Evolutionary conservation across 2,888 invertebrate species (phyloP).

Genomic region (Lasius fuliginosus): DNA sequence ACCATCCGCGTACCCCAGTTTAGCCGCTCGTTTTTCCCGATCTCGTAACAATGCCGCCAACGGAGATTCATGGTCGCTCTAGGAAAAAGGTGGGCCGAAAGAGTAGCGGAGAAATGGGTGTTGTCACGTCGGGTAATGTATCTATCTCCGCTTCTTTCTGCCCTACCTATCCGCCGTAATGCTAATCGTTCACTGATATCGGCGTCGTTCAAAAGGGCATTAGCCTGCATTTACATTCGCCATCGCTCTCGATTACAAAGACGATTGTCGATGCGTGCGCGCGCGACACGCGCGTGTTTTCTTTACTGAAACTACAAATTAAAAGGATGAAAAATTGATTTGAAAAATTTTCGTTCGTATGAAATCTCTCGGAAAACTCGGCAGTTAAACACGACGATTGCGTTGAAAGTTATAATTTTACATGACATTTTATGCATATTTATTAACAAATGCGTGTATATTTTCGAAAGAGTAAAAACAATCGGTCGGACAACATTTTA

Average conservation of each 20-base stretch:
- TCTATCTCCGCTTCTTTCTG: constrained; percentile 18
- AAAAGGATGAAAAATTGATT: background rate
- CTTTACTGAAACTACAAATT: background rate
- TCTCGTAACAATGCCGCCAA: constrained; percentile 69
- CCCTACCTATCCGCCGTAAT: constrained; percentile 40
- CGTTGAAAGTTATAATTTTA: background rate
- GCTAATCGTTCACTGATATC: constrained; percentile 51
- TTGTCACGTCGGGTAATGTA: constrained; percentile 55
- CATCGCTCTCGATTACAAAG: constrained; percentile 18
- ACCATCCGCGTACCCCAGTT: constrained; percentile 65
- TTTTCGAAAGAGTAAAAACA: background rate
- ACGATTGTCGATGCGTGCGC: background rate
- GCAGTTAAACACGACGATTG: constrained; percentile 7
- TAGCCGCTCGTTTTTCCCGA: constrained; percentile 68
- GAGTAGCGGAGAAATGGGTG: constrained; percentile 46
- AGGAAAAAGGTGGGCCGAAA: constrained; percentile 49
- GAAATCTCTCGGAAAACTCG: background rate
- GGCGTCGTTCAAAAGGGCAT: constrained; percentile 21
- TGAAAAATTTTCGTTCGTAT: background rate
- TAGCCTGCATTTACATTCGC: constrained; percentile 29
- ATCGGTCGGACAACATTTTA: background rate
- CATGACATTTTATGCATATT: background rate
- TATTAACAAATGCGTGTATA: background rate
- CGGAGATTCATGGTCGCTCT: constrained; percentile 70
- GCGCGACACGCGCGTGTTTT: no score